Base-by-base conservation (phyloP, 2,113 vertebrate genomes). In the Alces alces region DNA sequence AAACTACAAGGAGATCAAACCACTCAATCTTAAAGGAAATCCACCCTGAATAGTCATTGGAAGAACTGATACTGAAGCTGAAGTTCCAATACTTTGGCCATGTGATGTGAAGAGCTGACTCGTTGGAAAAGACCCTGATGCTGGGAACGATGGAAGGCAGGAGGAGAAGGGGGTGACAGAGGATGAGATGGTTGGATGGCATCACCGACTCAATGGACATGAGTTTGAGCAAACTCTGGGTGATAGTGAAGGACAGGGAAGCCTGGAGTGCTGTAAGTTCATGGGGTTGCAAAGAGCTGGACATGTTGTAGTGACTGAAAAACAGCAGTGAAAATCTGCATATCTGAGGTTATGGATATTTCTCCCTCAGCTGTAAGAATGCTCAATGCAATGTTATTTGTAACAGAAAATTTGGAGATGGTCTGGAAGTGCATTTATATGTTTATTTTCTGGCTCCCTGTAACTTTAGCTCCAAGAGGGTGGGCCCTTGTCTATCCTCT, bases 401-500 rank as follows among this genome's bases (percentile, higher is more conserved):
- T n/a, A 47, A 84, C 7, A 21, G 23, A 55, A 33, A 28, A 70
- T 14, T 9, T 45, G 50, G 55, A 76, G 58, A 57, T 7, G 3
- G 7, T 17, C 4, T 12, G 55, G 25, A 43, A 73, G 52, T 27
- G 47, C 36, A 25, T 55, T 30, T 21, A 0, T 8, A 3, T 30
- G 28, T 23, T 39, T 39, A 9, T 78, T 60, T 83, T 79, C 43
- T 12, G 11, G 45, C 28, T 87, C 47, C 14, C 10, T 36, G 36
- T 21, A 8, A 55, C 21, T 2, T 9, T 76, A 79, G 39, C 11
- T 39, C 79, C 58, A 12, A 21, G 55, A 57, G 57, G n/a, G 17
- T 1, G 0, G 12, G n/a, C n/a, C 39, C 54, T 30, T 23, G 19
- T 15, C 43, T 23, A 9, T 54, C 36, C 36, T 10, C 2, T 2